Base-by-base conservation (phyloP, 2,113 vertebrate species). In the Gallinago jamesoni region DNA sequence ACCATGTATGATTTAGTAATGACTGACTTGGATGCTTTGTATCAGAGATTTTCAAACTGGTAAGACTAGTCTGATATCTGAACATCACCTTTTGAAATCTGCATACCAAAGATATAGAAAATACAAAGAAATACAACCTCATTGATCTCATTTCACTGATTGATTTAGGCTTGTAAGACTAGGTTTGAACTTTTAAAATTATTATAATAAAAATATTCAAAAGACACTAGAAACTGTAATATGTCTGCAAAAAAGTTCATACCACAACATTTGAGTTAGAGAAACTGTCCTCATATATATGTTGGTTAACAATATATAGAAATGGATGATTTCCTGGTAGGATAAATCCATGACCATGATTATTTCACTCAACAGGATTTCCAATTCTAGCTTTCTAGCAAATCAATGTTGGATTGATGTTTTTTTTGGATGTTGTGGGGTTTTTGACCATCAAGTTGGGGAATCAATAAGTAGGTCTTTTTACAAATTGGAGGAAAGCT, bases 161-260 rank as follows among this genome's bases (percentile, higher is more conserved):
- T 93, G 59, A 45, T 95, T 93, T 60, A 73, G 73, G 79, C 15
- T 68, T 75, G 6, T 28, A 70, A 76, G 70, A 66, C 12, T 45
- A 47, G 33, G 28, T 80, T 87, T 91, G 41, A n/a, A 57, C 52
- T 87, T 87, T 87, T 41, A 39, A 81, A 93, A 94, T 37, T 52
- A 79, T 93, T 85, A 60, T 81, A 30, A 84, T 81, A 81, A 94
- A 94, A 85, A 87, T 75, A 77, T 85, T 84, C 73, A 83, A 92
- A 94, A 92, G 75, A 82, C 63, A 56, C 60, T 84, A 48, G 81
- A 89, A 83, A 79, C 60, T 83, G 57, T 90, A 94, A 94, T 56
- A 90, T 57, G 31, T 60, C 18, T 96, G 68, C 14, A 4, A 79
- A 67, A 75, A 83, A 93, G n/a, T 3, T 92, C 25, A n/a, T 73